Percentiles rank a stretch among this genome's conserved stretches.
Evolutionary conservation across 2,113 vertebrate species (phyloP).

Genomic region (Girardinichthys multiradiatus): DNA sequence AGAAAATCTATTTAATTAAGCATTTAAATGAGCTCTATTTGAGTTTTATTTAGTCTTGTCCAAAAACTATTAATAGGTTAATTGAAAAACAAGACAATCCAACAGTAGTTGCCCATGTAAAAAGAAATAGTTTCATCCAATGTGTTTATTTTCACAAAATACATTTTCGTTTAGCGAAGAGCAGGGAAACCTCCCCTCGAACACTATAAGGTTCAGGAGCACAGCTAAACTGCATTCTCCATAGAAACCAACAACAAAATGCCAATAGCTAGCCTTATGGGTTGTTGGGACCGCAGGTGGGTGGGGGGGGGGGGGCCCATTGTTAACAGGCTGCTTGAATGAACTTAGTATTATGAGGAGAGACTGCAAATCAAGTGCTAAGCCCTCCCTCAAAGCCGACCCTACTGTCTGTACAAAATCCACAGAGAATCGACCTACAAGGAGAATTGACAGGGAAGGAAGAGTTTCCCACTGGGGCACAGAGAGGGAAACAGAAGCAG

Average conservation of each 20-base stretch:
- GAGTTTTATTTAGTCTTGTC: too few species aligned
- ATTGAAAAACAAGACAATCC: too few species aligned
- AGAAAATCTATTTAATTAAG: too few species aligned
- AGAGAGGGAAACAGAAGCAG: slow-evolving; percentile 37
- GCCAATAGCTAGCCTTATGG: slow-evolving; percentile 54
- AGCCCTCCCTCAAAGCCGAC: slow-evolving; percentile 58
- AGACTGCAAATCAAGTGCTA: slow-evolving; percentile 72
- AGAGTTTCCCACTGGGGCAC: slow-evolving; percentile 63
- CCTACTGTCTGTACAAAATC: slow-evolving; percentile 57
- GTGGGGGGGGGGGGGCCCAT: slow-evolving; percentile 16
- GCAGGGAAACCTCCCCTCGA: not conserved
- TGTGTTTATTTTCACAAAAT: too few species aligned
- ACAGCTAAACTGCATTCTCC: slow-evolving; percentile 56
- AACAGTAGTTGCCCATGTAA: too few species aligned
- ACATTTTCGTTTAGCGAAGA: slow-evolving; percentile 13
- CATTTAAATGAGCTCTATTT: too few species aligned
- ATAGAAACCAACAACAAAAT: slow-evolving; percentile 69
- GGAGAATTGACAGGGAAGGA: slow-evolving; percentile 57
- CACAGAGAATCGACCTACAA: slow-evolving; percentile 53
- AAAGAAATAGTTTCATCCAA: too few species aligned
- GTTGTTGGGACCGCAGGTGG: slow-evolving; percentile 36
- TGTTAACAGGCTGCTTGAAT: slow-evolving; percentile 57
- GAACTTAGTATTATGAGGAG: slow-evolving; percentile 56
- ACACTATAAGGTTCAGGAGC: slow-evolving; percentile 44
- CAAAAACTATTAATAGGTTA: too few species aligned